phyloP scores from a whole-genome alignment of 1,140 invertebrate genomes.

The Drosophila ogumai region DNA sequence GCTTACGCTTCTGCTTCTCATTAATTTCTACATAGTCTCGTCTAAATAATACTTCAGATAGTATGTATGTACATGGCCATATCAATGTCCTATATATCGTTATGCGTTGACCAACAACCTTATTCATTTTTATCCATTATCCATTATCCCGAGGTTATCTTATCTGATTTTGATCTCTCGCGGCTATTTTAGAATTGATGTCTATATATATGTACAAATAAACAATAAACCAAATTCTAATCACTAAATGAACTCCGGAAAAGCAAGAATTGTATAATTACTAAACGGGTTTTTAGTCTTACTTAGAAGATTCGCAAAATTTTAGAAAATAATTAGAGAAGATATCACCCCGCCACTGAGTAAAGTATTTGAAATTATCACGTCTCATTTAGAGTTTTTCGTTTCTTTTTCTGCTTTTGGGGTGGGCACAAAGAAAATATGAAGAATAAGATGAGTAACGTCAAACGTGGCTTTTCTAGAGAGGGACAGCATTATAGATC shows the following conservation, averaged over 20 bases:
- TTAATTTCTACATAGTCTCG: constrained; percentile 44
- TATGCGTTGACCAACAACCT: constrained; percentile 17
- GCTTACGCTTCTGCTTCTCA: constrained; percentile 8
- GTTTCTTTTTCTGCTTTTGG: constrained; percentile 9
- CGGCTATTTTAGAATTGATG: constrained; percentile 24
- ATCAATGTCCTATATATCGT: constrained; percentile 36
- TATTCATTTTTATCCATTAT: neutral
- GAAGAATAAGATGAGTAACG: constrained; percentile 6
- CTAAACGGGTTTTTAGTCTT: neutral
- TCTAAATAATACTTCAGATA: constrained; percentile 78
- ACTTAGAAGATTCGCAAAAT: constrained; percentile 22
- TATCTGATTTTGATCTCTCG: constrained; percentile 14
- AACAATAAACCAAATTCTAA: constrained; percentile 17
- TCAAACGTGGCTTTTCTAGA: neutral
- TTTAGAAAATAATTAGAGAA: constrained; percentile 43
- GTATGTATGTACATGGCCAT: constrained; percentile 68
- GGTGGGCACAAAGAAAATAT: neutral
- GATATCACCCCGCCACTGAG: constrained; percentile 79
- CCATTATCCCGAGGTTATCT: neutral
- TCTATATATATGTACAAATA: constrained; percentile 36
- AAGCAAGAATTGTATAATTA: neutral
- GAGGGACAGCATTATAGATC: neutral
- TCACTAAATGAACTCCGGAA: constrained; percentile 11
- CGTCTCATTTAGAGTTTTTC: constrained; percentile 61
- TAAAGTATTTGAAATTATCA: constrained; percentile 78